These are phyloP conservation scores for Tipula unca DNA, from an alignment of 2,888 invertebrate genomes.

Conservation along the genomic window DNA sequence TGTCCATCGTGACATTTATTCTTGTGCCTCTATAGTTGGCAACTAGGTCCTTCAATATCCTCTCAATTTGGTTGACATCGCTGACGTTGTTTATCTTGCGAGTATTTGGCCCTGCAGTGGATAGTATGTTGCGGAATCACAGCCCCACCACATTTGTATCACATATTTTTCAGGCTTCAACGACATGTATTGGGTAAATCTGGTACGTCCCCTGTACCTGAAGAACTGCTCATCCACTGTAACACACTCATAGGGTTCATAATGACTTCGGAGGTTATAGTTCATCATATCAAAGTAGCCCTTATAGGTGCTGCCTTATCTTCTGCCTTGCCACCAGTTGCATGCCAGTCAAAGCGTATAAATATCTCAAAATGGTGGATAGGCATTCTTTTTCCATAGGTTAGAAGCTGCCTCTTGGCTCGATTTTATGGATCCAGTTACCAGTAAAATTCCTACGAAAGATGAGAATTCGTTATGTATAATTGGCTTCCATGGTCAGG, in stretches of 20 bases:
- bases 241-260: neutral
- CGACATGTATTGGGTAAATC: neutral
- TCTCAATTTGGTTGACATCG: neutral
- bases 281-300: neutral
- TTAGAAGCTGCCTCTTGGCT: neutral
- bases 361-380: neutral
- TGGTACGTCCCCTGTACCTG: no score
- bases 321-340: neutral
- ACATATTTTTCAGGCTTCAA: neutral
- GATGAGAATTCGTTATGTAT: neutral
- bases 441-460: neutral
- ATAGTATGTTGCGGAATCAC: no score
- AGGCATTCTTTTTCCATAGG: slow-evolving; percentile 9
- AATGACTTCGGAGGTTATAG: neutral
- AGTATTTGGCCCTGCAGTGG: no score
- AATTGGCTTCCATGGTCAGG: neutral
- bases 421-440: neutral
- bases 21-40: neutral
- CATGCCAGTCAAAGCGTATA: no score
- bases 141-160: neutral
- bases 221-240: neutral
- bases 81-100: neutral
- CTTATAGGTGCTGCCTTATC: neutral
- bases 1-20: neutral
- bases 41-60: neutral